These are phyloP conservation scores for Apamea sordens DNA, from an alignment of 2,888 invertebrate species.

Conservation along the genomic window DNA sequence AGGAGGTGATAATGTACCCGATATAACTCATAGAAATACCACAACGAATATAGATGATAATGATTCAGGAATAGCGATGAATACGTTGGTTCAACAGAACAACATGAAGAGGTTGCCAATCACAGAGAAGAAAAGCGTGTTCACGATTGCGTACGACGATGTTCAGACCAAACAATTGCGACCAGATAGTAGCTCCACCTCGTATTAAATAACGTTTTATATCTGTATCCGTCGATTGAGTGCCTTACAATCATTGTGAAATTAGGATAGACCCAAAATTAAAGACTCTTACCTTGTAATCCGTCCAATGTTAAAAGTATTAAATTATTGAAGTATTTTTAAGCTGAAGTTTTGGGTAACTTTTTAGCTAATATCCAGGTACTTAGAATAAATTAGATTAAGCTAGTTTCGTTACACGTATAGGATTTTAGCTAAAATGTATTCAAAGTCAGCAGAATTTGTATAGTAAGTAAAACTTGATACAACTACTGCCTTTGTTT, in stretches of 20 bases:
- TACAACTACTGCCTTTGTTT: constrained; percentile 86
- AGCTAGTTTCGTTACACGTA: constrained; percentile 60
- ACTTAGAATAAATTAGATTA: constrained; percentile 54
- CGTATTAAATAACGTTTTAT: constrained; percentile 80
- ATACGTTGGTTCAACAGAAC: constrained; percentile 89
- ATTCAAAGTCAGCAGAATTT: constrained; percentile 49
- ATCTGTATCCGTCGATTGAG: constrained; percentile 70
- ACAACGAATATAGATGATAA: constrained; percentile 91
- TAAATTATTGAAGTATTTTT: constrained; percentile 65
- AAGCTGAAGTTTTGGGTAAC: constrained; percentile 44
- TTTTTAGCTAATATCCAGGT: constrained; percentile 62
- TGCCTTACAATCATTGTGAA: constrained; percentile 78
- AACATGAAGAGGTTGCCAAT: constrained; percentile 92
- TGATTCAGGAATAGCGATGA: constrained; percentile 95
- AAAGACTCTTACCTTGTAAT: constrained; percentile 65
- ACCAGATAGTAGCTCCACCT: constrained; percentile 95
- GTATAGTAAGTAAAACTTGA: constrained; percentile 71
- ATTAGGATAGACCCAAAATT: constrained; percentile 64
- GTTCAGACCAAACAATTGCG: constrained; percentile 95
- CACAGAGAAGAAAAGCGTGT: constrained; percentile 97
- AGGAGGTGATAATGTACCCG: constrained; percentile 79
- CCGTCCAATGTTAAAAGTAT: constrained; percentile 72
- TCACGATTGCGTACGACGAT: constrained; percentile 97
- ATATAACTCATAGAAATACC: constrained; percentile 74
- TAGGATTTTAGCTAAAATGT: constrained; percentile 65